phyloP scores from a whole-genome alignment of 2,797 vertebrate genomes.

The Dallia pectoralis region DNA sequence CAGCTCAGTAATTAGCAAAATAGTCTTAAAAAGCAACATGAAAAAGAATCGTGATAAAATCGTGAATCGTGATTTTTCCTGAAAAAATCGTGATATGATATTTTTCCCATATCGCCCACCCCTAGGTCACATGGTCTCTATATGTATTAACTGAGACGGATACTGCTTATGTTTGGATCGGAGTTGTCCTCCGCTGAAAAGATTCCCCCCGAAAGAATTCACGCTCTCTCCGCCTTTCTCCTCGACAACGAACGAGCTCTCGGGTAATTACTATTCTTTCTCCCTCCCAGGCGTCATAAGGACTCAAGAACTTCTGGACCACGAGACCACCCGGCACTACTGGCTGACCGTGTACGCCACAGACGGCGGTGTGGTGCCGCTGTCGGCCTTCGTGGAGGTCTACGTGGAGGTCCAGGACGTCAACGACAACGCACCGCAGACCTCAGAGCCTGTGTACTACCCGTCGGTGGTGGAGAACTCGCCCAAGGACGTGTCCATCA shows the following conservation, averaged over 20 bases:
- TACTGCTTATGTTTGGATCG: not conserved
- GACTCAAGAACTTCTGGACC: conserved; percentile 88
- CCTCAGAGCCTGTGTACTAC: conserved; percentile 92
- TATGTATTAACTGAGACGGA: not conserved
- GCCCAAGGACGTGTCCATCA: conserved; percentile 89
- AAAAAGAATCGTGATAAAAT: too few relatives aligned
- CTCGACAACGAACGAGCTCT: not conserved
- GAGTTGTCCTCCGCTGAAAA: not conserved
- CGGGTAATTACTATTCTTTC: not conserved
- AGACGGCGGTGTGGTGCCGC: conserved; percentile 88
- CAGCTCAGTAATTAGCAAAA: too few relatives aligned
- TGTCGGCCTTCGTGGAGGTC: conserved; percentile 91
- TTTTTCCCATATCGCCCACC: too few relatives aligned
- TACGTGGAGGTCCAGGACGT: conserved; percentile 94
- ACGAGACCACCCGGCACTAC: conserved; percentile 89
- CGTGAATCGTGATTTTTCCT: too few relatives aligned
- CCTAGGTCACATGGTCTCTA: too few relatives aligned
- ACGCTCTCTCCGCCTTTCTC: not conserved
- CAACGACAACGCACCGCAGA: conserved; percentile 95
- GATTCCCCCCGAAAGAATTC: too few relatives aligned
- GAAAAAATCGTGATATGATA: too few relatives aligned
- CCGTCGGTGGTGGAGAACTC: conserved; percentile 94
- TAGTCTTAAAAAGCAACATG: too few relatives aligned
- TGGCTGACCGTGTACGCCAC: conserved; percentile 95
- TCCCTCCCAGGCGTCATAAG: conserved; percentile 81